A percentile compares a stretch with the other conserved stretches of the same genome.
These are phyloP conservation scores for Thecocarcelia acutangulata DNA, from an alignment of 2,888 invertebrate genomes.

Conservation along the genomic window DNA sequence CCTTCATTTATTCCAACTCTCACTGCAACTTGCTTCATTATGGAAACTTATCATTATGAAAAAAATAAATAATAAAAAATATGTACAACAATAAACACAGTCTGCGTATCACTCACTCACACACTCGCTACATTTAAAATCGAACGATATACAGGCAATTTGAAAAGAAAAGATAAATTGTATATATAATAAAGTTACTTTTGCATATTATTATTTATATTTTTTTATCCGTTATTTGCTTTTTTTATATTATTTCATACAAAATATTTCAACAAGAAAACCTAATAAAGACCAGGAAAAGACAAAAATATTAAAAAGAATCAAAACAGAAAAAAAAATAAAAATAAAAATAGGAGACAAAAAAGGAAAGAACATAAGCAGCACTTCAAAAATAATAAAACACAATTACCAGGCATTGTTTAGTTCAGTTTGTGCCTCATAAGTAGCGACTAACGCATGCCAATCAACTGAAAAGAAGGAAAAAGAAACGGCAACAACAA, in stretches of 20 bases:
- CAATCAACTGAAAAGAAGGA: slow-evolving; percentile 39
- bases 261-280: slow-evolving; percentile 56
- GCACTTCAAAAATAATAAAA: slow-evolving; percentile 69
- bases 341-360: slow-evolving; percentile 29
- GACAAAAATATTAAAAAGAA: slow-evolving; percentile 36
- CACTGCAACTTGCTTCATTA: slow-evolving; percentile 38
- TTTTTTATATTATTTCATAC: slow-evolving; percentile 37
- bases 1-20: slow-evolving; percentile 17
- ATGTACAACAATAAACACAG: slow-evolving; percentile 20
- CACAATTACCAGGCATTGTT: slow-evolving; percentile 69
- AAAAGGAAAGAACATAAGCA: slow-evolving; percentile 57
- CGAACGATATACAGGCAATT: slow-evolving; percentile 34
- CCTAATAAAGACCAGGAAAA: slow-evolving; percentile 57
- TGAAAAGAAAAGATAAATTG: not conserved
- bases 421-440: slow-evolving; percentile 58
- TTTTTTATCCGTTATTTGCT: slow-evolving; percentile 28
- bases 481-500: slow-evolving; percentile 3
- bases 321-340: slow-evolving; percentile 57
- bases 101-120: slow-evolving; percentile 44
- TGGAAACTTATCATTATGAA: slow-evolving; percentile 54
- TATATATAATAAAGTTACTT: slow-evolving; percentile 45
- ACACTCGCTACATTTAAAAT: slow-evolving; percentile 28
- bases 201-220: slow-evolving; percentile 37
- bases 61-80: slow-evolving; percentile 1
- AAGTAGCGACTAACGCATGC: slow-evolving; percentile 67